Percentiles rank a stretch among this genome's conserved stretches.
These are phyloP conservation scores for Palythoa grandiflora DNA, from an alignment of 92 coral and sea anemone species.

Conservation along the genomic window DNA sequence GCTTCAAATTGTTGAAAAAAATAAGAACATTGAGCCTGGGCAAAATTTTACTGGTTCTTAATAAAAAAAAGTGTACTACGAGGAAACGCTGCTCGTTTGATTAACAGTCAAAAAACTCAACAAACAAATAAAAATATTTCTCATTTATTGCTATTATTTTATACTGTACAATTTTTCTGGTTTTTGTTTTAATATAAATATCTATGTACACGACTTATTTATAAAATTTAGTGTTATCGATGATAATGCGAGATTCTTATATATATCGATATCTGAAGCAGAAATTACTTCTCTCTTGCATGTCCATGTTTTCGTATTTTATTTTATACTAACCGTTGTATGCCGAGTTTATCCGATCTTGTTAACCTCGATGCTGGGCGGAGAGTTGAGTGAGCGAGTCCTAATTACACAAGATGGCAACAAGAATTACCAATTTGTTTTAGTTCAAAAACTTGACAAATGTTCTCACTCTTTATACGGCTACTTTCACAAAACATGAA, in stretches of 20 bases:
- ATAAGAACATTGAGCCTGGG: no score
- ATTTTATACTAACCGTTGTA: neutral
- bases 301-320: neutral
- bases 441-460: neutral
- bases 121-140: no score
- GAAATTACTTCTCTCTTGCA: neutral
- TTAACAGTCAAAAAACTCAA: no score
- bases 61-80: no score
- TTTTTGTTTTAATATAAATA: neutral
- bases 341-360: neutral
- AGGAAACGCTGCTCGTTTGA: no score
- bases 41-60: no score
- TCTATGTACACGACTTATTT: neutral
- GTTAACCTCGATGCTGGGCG: neutral
- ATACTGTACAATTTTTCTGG: neutral
- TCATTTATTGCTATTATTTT: neutral
- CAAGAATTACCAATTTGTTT: neutral
- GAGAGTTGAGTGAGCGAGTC: neutral
- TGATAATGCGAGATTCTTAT: neutral
- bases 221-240: neutral
- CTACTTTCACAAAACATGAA: neutral
- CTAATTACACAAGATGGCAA: neutral
- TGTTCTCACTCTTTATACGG: neutral
- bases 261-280: neutral
- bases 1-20: no score